Evolutionary conservation across 2,113 vertebrate species (phyloP).

Genomic region (Dermatemys mawii): DNA sequence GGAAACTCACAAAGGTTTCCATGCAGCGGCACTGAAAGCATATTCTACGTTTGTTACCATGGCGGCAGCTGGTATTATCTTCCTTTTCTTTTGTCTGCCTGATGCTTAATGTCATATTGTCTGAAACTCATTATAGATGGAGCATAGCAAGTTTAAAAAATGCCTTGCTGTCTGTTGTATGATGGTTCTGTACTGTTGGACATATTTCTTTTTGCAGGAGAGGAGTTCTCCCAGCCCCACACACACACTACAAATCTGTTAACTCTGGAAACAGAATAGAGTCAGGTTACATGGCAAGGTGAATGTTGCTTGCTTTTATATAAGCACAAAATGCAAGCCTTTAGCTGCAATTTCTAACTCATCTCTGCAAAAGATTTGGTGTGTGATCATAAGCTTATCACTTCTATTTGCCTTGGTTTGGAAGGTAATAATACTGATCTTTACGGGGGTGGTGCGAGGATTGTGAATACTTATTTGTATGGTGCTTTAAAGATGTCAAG

Average conservation of each 20-base stretch:
- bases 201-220: neutral
- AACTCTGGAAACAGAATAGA: neutral
- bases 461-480: neutral
- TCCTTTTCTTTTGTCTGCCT: neutral
- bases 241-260: accelerated
- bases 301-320: neutral
- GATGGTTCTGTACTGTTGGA: neutral
- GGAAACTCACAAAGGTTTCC: neutral
- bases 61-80: neutral
- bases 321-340: neutral
- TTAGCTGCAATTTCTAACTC: too few species aligned
- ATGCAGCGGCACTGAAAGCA: neutral
- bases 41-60: neutral
- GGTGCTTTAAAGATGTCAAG: neutral
- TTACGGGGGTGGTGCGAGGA: neutral
- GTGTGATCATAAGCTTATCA: accelerated
- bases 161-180: neutral
- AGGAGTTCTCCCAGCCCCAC: neutral
- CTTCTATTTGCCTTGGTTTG: neutral
- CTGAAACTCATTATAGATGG: accelerated
- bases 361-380: neutral
- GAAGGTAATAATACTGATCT: neutral
- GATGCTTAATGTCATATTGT: neutral
- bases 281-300: neutral
- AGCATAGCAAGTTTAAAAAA: neutral